Evolutionary conservation across 1,140 invertebrate species (phyloP).

Genomic region (Drosophila suzukii): DNA sequence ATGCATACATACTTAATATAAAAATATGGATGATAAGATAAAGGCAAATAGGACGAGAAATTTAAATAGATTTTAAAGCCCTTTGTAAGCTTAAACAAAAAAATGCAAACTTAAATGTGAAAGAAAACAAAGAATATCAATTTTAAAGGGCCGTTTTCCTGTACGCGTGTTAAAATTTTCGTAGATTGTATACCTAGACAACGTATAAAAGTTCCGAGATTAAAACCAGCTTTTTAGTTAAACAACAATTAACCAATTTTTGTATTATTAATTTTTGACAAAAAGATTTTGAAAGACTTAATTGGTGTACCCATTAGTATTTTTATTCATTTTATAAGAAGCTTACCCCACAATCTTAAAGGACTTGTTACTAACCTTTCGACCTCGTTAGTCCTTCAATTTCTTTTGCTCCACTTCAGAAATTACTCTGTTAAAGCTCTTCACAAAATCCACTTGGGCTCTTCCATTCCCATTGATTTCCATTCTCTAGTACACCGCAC

Average conservation of each 20-base stretch:
- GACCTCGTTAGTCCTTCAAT: conserved; percentile 22
- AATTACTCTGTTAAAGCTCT: conserved; percentile 24
- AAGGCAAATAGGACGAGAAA: not conserved
- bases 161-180: too few relatives aligned
- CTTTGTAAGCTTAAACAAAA: too few relatives aligned
- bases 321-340: not conserved
- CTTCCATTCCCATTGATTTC: conserved; percentile 50
- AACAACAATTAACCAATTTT: too few relatives aligned
- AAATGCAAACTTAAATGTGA: too few relatives aligned
- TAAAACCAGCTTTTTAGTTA: too few relatives aligned
- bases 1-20: conserved; percentile 11
- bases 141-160: too few relatives aligned
- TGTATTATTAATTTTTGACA: too few relatives aligned
- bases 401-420: conserved; percentile 24
- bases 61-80: not conserved
- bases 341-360: not conserved
- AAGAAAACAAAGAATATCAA: too few relatives aligned
- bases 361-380: conserved; percentile 4
- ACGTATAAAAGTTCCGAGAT: too few relatives aligned
- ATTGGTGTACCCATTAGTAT: too few relatives aligned
- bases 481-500: conserved; percentile 28
- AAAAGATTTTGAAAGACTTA: too few relatives aligned
- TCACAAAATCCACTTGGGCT: conserved; percentile 18
- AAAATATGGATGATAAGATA: not conserved
- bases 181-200: too few relatives aligned